Conservation (phyloP, 1,140 invertebrate species). For the Glossosoma conforme region DNA sequence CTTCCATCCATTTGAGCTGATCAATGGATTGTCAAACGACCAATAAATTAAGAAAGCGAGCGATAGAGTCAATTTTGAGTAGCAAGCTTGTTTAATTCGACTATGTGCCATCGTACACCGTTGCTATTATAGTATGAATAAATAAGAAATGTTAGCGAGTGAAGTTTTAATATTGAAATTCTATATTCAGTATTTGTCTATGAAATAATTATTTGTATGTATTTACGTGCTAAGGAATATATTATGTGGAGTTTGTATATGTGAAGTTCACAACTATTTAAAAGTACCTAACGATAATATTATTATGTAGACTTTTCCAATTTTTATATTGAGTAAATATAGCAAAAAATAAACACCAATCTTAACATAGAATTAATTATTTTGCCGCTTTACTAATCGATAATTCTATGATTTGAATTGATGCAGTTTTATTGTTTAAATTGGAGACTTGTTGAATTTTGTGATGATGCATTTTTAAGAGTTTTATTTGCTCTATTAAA, state of each 20-base stretch:
- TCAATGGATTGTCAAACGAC: not conserved
- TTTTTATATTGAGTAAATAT: not conserved
- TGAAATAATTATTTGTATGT: not conserved
- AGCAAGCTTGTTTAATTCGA: not conserved
- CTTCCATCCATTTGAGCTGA: not conserved
- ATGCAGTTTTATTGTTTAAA: not conserved
- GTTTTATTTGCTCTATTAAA: not conserved
- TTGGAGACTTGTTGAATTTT: not conserved
- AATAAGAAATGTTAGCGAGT: not conserved
- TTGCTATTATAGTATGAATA: not conserved
- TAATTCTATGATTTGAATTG: not conserved
- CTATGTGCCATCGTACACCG: not conserved
- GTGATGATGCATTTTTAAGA: not conserved
- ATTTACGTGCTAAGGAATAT: not conserved
- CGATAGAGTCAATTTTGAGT: not conserved
- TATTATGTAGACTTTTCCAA: not conserved
- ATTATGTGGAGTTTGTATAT: not conserved
- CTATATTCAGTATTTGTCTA: not conserved
- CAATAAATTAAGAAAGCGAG: not conserved
- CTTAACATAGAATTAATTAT: not conserved
- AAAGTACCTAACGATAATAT: not conserved
- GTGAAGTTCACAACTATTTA: not conserved
- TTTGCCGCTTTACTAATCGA: not conserved
- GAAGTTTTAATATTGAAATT: not conserved
- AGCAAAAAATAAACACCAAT: not conserved